Evolutionary conservation across 2,797 vertebrate genomes (phyloP).

Genomic region (Psittacula echo): DNA sequence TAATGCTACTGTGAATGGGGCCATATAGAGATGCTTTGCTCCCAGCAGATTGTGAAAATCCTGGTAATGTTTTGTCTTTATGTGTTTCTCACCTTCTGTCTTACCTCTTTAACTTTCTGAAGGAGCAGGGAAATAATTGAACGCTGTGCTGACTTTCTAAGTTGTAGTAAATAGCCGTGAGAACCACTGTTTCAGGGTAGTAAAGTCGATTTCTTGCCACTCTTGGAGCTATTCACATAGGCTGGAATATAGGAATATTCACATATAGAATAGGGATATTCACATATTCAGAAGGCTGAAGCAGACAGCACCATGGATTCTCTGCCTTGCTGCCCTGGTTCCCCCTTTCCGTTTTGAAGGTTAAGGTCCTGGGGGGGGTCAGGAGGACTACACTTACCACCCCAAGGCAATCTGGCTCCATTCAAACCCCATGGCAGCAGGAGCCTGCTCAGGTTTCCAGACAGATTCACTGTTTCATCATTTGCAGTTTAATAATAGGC

Average conservation of each 20-base stretch:
- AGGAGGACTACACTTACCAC: background rate
- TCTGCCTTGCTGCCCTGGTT: background rate
- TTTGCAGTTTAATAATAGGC: background rate
- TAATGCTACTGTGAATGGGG: constrained; percentile 47
- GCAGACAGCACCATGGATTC: background rate
- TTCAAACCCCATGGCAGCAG: background rate
- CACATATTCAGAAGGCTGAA: background rate
- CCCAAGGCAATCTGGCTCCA: background rate
- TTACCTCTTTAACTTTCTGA: constrained; percentile 60
- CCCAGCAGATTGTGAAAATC: constrained; percentile 38
- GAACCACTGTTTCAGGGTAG: background rate
- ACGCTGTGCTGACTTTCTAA: background rate
- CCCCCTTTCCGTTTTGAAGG: background rate
- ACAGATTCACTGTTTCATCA: background rate
- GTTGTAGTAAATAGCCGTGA: constrained; percentile 14
- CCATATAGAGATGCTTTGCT: constrained; percentile 39
- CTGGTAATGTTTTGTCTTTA: constrained; percentile 56
- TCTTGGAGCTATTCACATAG: background rate
- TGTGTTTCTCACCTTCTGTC: constrained; percentile 64
- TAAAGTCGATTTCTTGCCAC: background rate
- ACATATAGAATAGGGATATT: background rate
- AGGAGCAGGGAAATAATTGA: constrained; percentile 33
- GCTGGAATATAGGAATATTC: background rate
- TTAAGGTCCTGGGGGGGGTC: background rate
- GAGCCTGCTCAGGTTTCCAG: background rate